Base-by-base conservation (phyloP, 2,797 vertebrate genomes). In the Alosa sapidissima region DNA sequence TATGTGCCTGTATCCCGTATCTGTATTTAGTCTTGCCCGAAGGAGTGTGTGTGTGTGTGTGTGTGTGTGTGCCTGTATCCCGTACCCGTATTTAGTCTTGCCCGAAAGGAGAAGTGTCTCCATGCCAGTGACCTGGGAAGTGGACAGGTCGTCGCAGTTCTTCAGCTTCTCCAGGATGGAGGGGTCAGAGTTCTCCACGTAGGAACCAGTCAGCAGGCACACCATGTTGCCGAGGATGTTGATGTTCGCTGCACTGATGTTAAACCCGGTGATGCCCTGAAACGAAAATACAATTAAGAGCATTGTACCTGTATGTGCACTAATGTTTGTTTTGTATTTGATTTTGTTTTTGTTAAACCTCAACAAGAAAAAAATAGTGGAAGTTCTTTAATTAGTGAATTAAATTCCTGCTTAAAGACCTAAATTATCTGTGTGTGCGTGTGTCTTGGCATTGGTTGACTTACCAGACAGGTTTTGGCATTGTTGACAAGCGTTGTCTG, bases 191-290 rank as follows among this genome's bases (percentile, higher is more conserved):
- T 91, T 90, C 65, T 48, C 0, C 81, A 96, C 94, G 91, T 93
- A 94, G 47, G 90, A 81, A 0, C 82, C 62, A 0, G 90, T 82
- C 78, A 96, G 60, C 19, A 49, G 81, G 89, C 95, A 96, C 87
- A 91, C 91, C 94, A 96, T 95, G 90, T 91, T 93, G 16, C 95
- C 95, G 88, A 96, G 51, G 81, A 95, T 92, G 0, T 81, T 47
- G 51, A 95, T 19, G 1, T 91, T 87, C 0, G 89, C 88, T 3
- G 5, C n/a, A 3, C 85, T 94, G 88, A 96, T 55, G n/a, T 0
- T 90, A 1, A 88, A 89, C 65, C 11, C 91, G 2, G 90, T 92
- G 87, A 96, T 92, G 0, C 87, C 87, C 95, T 96, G 81, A 13
- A 82, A 87, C 0, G 41, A 28, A 19, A 55, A 78, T 0, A 87